Base-by-base conservation (phyloP, 1,140 invertebrate species). In the Reticulitermes speratus region DNA sequence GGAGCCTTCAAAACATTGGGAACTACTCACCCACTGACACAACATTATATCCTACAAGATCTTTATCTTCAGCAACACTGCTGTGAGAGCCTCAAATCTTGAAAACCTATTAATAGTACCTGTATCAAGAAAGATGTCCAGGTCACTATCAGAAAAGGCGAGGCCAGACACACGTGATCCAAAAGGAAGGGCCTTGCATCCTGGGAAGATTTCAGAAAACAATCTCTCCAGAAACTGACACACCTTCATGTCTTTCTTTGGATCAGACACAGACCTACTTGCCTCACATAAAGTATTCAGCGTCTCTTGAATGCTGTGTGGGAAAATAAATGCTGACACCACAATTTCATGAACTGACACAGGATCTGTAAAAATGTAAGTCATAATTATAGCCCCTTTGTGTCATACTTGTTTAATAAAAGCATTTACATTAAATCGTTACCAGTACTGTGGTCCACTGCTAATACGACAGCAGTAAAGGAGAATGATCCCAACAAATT, bases 81-180 rank as follows among this genome's bases (percentile, higher is more conserved):
- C 38, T 38, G 38, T 38, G 38, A 38, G 38, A 38, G 5, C 38
- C 38, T 38, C 38, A 38, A 38, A 38, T 38, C 38, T 38, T 5
- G 5, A 38, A 38, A 38, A 38, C 38, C 38, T 38, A 38, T 38
- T 38, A 38, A 2, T 38, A 38, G 75, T 89, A 89, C 91, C 90
- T 83, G 90, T 90, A 88, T 93, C 92, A 32, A 93, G 88, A 88
- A 92, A 93, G 44, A 93, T 88, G 87, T 93, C 92, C 81, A 93
- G 87, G 88, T 93, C 92, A 87, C 92, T 93, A 44, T 90, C 90
- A 38, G 85, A 82, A 82, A 89, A 89, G 23, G 89, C 90, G 65
- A 92, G 87, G 16, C 91, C 90, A 21, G 91, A 89, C 44, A 91
- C 88, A 84, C 92, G 90, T 12, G 92, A 93, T 82, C 93, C 93